Evolutionary conservation across 1,140 invertebrate genomes (phyloP), one percentile per base, ranked within the genome.

Genomic region (Dendroctonus ponderosae): DNA sequence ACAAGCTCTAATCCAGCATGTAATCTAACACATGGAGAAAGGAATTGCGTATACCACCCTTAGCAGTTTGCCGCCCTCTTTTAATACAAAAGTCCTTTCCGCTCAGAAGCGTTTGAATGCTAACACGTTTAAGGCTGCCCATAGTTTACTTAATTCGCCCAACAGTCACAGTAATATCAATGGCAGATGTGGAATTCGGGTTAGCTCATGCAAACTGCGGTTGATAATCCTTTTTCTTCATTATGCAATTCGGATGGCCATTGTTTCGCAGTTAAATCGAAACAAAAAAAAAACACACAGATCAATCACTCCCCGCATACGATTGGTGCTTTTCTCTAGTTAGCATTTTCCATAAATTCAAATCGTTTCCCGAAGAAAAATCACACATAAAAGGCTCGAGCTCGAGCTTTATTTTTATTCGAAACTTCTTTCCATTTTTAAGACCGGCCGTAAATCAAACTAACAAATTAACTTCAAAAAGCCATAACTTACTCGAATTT

Each of bases 391-490:
- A 59, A 58, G 44, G 40, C 54, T 53, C n/a, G 39, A 38, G 6
- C 38, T 46, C 15, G 50, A 26, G 26, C 26, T 61, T 61, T 67
- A 68, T 68, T 68, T 68, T 63, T 68, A 68, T 68, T 62, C 53
- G 66, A 62, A 56, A 40, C 54, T 67, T 67, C 58, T 61, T 67
- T 63, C 60, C 60, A 67, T 67, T 69, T 71, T 69, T 68, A 67
- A 68, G 67, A 64, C 65, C 68, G 66, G 56, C 67, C 76, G 76
- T 78, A 78, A 78, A 78, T 78, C 77, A 77, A 78, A 78, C 74
- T 75, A 78, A 77, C 77, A 77, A 78, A 78, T 78, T 78, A 78
- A 78, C 75, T 77, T 74, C 73, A 72, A 76, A 76, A 77, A 71
- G 74, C 73, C 72, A 76, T 78, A 78, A 77, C 71, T 77, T 77